Conservation (phyloP, 2,113 vertebrate species). For the Acanthisitta chloris region DNA sequence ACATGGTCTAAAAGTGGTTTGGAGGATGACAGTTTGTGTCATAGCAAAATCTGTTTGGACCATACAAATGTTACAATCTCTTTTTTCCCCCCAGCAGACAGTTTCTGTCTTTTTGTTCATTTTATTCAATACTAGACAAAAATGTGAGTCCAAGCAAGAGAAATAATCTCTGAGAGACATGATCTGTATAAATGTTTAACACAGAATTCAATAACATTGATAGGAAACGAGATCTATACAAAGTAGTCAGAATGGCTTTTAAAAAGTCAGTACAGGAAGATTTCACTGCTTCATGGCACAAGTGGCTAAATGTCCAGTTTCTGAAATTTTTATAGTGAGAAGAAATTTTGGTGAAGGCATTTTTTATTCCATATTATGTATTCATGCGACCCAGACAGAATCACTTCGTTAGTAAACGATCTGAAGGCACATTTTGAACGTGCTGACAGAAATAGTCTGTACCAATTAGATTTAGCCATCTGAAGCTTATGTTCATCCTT, state of each 20-base stretch:
- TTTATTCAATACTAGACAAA: neutral
- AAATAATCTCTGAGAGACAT: neutral
- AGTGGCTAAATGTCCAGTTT: neutral
- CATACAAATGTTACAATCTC: neutral
- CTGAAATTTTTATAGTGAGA: neutral
- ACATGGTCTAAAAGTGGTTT: neutral
- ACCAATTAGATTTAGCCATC: neutral
- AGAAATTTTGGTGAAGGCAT: neutral
- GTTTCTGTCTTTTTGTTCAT: neutral
- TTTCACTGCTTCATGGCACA: neutral
- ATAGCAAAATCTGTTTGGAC: neutral
- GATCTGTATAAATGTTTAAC: neutral
- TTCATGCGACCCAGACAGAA: neutral
- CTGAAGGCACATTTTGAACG: neutral
- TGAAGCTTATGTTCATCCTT: neutral
- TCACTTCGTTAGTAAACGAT: neutral
- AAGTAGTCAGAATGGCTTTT: neutral
- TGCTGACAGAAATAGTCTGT: neutral
- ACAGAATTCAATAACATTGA: neutral
- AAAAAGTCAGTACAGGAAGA: neutral
- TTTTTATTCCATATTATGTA: neutral
- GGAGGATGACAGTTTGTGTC: neutral
- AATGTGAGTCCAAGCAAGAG: neutral
- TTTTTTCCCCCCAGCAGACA: neutral
- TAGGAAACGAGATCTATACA: neutral